phyloP scores from a whole-genome alignment of 1,140 invertebrate species.

The Orchestia grillus region DNA sequence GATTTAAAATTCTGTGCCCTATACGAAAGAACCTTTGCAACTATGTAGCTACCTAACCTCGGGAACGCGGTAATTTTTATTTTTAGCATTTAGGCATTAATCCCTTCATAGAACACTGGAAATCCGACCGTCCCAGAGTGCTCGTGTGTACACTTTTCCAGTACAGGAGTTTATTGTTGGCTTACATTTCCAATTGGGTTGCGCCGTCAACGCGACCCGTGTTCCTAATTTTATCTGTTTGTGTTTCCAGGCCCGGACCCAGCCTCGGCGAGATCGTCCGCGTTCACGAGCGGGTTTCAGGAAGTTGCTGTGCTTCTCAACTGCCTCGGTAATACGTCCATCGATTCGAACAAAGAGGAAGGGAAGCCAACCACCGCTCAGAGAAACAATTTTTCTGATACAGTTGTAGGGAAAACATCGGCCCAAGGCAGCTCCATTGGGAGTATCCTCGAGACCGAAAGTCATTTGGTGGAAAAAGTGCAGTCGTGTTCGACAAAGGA shows the following conservation, averaged over 20 bases:
- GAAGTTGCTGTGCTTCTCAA: conserved; percentile 59
- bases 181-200: not conserved
- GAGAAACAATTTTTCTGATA: not conserved
- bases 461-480: conserved; percentile 1
- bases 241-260: conserved; percentile 26
- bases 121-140: not conserved
- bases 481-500: not conserved
- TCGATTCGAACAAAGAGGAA: not conserved
- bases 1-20: too few relatives aligned
- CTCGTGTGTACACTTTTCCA: not conserved
- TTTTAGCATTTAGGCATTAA: too few relatives aligned
- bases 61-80: too few relatives aligned
- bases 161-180: not conserved
- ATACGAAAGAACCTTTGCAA: too few relatives aligned
- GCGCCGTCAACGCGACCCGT: not conserved
- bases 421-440: not conserved
- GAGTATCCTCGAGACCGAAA: not conserved
- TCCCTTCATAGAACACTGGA: not conserved
- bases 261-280: not conserved
- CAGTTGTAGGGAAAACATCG: not conserved
- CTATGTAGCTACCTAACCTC: too few relatives aligned
- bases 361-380: not conserved
- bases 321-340: conserved; percentile 34
- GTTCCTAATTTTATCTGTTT: not conserved
- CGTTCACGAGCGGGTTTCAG: conserved; percentile 51